Evolutionary conservation across 2,888 invertebrate species (phyloP), one percentile per base, ranked within the genome.

Genomic region (Xylota segnis): DNA sequence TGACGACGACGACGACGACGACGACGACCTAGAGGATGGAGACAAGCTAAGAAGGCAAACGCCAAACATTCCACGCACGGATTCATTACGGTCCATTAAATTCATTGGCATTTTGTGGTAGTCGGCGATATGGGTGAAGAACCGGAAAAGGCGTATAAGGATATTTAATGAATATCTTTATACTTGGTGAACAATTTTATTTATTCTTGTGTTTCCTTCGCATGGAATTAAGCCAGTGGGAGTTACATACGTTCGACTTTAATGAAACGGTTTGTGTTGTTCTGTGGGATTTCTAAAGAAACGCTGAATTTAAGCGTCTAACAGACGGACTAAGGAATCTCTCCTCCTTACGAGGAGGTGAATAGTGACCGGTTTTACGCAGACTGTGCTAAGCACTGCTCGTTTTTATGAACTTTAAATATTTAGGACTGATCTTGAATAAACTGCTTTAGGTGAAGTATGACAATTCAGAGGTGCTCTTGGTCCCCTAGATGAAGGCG

Each of bases 21-120:
- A n/a, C 14, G 40, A 10, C 16, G 14, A n/a, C 32, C 29, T 58
- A n/a, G 12, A 58, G 27, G 63, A 56, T 34, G 40, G 58, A 23
- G 16, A 16, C 10, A 50, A 59, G 65, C 50, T 59, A 45, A 34
- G 66, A 81, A 43, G 68, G 59, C 59, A 74, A 68, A 74, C 52
- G 43, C 52, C 66, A 81, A 81, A 47, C 43, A 70, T 58, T 76
- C 52, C 45, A 54, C 72, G 58, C 54, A 72, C 61, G 66, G 37
- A 74, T 78, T 68, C 66, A 61, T 77, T 72, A 40, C 40, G 54
- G 72, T 72, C 40, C 40, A 68, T 72, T 83, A 72, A 77, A 83
- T 77, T 77, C 52, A 56, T 66, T 72, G 71, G 47, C 43, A 70
- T 65, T 76, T 76, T 78, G 32, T 14, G 59, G 45, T 27, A 23